These are phyloP conservation scores for Rhagonycha fulva DNA, from an alignment of 2,888 invertebrate species.

Conservation along the genomic window DNA sequence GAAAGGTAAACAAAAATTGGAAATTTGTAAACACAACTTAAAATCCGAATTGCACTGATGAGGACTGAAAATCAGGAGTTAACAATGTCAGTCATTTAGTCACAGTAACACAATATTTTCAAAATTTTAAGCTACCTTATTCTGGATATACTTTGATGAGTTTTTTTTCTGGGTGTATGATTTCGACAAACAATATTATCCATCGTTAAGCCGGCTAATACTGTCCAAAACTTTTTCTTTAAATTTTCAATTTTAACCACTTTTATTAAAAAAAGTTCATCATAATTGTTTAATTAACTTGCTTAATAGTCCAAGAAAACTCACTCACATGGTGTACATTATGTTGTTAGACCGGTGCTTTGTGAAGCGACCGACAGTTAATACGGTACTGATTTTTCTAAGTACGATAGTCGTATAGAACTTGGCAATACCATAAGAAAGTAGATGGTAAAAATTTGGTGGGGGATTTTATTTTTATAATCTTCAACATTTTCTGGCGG, in stretches of 20 bases:
- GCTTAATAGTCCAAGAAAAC: not conserved
- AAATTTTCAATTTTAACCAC: not conserved
- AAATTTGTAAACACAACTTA: not conserved
- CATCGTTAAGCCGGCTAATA: slow-evolving; percentile 28
- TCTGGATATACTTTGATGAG: slow-evolving; percentile 35
- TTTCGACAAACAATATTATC: slow-evolving; percentile 38
- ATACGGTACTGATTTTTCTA: slow-evolving; percentile 43
- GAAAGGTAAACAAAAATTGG: not conserved
- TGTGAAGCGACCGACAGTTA: slow-evolving; percentile 39
- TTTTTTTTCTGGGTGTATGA: slow-evolving; percentile 37
- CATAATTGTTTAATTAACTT: not conserved
- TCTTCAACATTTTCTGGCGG: slow-evolving; percentile 8
- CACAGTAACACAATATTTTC: not conserved
- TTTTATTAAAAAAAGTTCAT: not conserved
- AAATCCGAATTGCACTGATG: not conserved
- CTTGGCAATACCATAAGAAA: slow-evolving; percentile 27
- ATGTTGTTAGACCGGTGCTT: slow-evolving; percentile 14
- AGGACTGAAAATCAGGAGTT: not conserved
- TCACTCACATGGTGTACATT: slow-evolving; percentile 12
- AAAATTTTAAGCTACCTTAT: slow-evolving; percentile 34
- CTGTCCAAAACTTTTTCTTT: not conserved
- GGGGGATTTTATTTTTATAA: slow-evolving; percentile 15
- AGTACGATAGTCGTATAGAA: slow-evolving; percentile 26
- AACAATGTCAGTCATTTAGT: too few relatives aligned
- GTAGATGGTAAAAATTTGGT: slow-evolving; percentile 22